Conservation (phyloP, 2,888 invertebrate genomes). For the Drosophila kokeensis region DNA sequence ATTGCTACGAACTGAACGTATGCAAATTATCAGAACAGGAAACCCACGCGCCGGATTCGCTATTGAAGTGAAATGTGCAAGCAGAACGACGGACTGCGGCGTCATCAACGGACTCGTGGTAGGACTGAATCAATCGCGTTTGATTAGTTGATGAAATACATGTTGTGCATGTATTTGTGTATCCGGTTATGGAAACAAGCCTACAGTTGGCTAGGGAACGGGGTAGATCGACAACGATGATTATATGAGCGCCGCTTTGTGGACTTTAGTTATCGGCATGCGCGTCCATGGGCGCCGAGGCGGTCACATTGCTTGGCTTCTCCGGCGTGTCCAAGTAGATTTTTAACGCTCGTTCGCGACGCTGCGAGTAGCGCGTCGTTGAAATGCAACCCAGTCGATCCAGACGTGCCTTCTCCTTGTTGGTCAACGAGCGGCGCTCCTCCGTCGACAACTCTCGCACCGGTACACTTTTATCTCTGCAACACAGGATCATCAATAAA, state of each 20-base stretch:
- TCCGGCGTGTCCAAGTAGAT: slow-evolving; percentile 88
- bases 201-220: slow-evolving; percentile 20
- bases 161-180: slow-evolving; percentile 27
- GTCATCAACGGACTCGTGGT: slow-evolving; percentile 15
- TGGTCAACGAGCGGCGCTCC: slow-evolving; percentile 87
- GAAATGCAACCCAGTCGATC: slow-evolving; percentile 85
- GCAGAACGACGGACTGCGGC: slow-evolving; percentile 13
- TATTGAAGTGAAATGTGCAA: slow-evolving; percentile 21
- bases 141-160: slow-evolving; percentile 38
- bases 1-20: slow-evolving; percentile 41
- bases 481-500: slow-evolving; percentile 1
- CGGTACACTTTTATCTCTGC: slow-evolving; percentile 88
- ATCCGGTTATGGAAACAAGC: slow-evolving; percentile 20
- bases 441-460: slow-evolving; percentile 87
- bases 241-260: slow-evolving; percentile 9
- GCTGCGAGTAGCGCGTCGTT: slow-evolving; percentile 86
- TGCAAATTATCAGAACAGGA: slow-evolving; percentile 32
- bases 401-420: slow-evolving; percentile 87
- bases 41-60: slow-evolving; percentile 9
- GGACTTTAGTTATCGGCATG: slow-evolving; percentile 63
- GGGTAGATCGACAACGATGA: slow-evolving; percentile 16
- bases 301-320: slow-evolving; percentile 72
- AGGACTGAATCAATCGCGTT: slow-evolving; percentile 27
- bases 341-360: slow-evolving; percentile 90
- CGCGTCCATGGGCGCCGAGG: slow-evolving; percentile 67